Percentiles rank a stretch among this genome's conserved stretches.
Conservation (phyloP, 2,797 vertebrate genomes). For the Novumbra hubbsi region DNA sequence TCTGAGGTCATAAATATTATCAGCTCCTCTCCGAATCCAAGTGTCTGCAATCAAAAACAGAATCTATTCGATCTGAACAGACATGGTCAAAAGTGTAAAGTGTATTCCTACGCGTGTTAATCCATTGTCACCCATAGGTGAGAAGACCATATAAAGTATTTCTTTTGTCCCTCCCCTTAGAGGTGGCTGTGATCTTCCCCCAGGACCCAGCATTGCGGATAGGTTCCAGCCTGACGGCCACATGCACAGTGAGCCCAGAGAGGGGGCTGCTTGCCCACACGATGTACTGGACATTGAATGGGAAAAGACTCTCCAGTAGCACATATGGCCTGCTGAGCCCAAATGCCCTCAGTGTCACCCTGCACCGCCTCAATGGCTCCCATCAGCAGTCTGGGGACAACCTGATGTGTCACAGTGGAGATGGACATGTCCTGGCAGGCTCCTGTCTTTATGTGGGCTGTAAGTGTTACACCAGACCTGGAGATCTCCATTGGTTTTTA, state of each 20-base stretch:
- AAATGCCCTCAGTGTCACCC: constrained; percentile 74
- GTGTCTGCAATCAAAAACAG: neutral
- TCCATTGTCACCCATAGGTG: neutral
- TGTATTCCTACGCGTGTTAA: neutral
- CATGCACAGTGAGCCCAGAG: constrained; percentile 77
- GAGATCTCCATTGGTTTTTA: neutral
- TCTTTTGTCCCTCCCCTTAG: constrained; percentile 58
- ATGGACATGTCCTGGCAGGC: constrained; percentile 86
- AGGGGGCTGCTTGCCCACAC: constrained; percentile 72
- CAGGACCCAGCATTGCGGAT: constrained; percentile 86
- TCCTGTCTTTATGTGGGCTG: constrained; percentile 92
- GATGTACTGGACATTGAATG: constrained; percentile 92
- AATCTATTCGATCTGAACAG: neutral
- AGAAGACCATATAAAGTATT: neutral
- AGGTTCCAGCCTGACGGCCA: constrained; percentile 85
- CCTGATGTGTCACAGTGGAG: constrained; percentile 86
- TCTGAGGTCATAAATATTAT: constrained; percentile 55
- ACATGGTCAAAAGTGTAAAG: neutral
- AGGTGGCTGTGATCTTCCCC: constrained; percentile 83
- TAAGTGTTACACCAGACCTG: constrained; percentile 66
- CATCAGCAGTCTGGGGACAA: constrained; percentile 93
- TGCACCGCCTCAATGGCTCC: constrained; percentile 86
- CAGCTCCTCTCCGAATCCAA: constrained; percentile 37
- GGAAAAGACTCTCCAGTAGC: constrained; percentile 76
- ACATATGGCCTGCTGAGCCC: constrained; percentile 71